Evolutionary conservation across 2,888 invertebrate genomes (phyloP).

Genomic region (Leptura quadrifasciata): DNA sequence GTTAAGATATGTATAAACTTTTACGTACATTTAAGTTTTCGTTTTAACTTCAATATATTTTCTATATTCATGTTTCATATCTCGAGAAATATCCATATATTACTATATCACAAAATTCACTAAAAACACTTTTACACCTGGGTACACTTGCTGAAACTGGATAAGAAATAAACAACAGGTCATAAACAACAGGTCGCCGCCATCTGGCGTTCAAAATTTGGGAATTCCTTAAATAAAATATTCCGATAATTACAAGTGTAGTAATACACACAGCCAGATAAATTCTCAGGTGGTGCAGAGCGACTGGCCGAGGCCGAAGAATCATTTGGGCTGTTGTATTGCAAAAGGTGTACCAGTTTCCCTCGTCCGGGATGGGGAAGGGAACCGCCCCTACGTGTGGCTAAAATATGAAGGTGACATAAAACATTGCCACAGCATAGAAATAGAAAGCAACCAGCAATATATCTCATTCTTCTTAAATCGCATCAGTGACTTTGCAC

Average conservation of each 20-base stretch:
- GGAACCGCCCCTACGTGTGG: constrained; percentile 13
- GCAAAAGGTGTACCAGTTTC: neutral
- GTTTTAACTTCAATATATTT: neutral
- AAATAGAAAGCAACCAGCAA: too few species aligned
- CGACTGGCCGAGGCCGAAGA: neutral
- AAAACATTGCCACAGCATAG: too few species aligned
- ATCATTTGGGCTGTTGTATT: neutral
- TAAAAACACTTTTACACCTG: constrained; percentile 13
- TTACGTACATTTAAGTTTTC: neutral
- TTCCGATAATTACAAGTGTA: constrained; percentile 8
- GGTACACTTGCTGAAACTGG: constrained; percentile 31
- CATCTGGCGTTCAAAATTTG: constrained; percentile 40
- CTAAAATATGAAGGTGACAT: neutral
- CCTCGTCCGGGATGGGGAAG: neutral
- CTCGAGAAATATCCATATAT: neutral
- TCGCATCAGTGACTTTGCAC: too few species aligned
- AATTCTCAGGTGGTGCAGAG: neutral
- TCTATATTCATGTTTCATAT: constrained; percentile 6
- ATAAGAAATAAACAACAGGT: constrained; percentile 29
- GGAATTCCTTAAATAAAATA: constrained; percentile 39
- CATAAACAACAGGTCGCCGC: constrained; percentile 28
- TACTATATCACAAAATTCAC: neutral
- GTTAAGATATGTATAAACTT: neutral
- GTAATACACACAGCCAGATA: neutral
- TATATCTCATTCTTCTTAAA: too few species aligned